Evolutionary conservation across 1,140 invertebrate species (phyloP).

Genomic region (Aphaenogaster floridana): DNA sequence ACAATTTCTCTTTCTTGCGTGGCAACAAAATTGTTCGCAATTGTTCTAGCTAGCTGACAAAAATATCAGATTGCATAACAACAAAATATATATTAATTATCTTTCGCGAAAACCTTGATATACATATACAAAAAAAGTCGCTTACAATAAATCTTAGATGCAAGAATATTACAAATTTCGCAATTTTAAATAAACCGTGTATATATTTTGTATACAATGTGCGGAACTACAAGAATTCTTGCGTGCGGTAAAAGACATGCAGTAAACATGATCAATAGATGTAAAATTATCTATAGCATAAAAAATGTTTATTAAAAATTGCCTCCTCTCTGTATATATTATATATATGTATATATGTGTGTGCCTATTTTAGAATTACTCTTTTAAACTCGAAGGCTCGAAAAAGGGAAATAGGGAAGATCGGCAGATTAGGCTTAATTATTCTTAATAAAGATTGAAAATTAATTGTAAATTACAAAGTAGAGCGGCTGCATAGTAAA

Average conservation of each 20-base stretch:
- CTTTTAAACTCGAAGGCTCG: constrained; percentile 44
- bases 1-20: not conserved
- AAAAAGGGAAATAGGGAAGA: not conserved
- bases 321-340: constrained; percentile 6
- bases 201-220: constrained; percentile 36
- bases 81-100: not conserved
- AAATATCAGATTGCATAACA: not conserved
- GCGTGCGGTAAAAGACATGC: constrained; percentile 6
- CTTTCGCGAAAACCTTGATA: not conserved
- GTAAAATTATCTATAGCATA: constrained; percentile 31
- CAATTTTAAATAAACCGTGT: constrained; percentile 5
- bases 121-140: not conserved
- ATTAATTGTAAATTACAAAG: not conserved
- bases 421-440: constrained; percentile 7
- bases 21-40: not conserved
- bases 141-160: not conserved
- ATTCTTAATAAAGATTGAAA: not conserved
- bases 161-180: constrained; percentile 25
- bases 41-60: not conserved
- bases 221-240: constrained; percentile 24
- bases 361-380: constrained; percentile 15
- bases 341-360: constrained; percentile 34
- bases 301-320: constrained; percentile 53
- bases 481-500: not conserved
- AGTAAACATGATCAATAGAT: constrained; percentile 52